Evolutionary conservation across 2,888 invertebrate genomes (phyloP).

Genomic region (Zygogramma bicolorata): DNA sequence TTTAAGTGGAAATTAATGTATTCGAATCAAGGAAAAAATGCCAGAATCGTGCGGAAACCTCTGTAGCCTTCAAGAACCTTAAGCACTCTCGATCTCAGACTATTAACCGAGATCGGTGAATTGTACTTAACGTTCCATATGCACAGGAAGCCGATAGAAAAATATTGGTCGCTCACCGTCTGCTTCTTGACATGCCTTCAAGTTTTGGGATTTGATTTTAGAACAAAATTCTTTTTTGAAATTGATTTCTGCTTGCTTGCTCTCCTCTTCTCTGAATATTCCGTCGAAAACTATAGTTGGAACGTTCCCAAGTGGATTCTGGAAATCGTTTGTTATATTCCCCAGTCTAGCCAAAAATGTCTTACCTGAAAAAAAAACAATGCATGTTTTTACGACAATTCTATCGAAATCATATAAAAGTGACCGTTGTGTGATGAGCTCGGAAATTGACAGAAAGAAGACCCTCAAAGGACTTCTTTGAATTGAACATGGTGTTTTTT

Average conservation of each 20-base stretch:
- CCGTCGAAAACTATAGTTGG: conserved; percentile 24
- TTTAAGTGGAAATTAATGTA: too few species aligned
- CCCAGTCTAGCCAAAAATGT: conserved; percentile 14
- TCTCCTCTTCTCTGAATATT: conserved; percentile 12
- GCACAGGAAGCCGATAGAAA: background rate
- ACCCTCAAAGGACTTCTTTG: too few species aligned
- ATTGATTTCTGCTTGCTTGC: background rate
- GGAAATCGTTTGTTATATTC: conserved; percentile 20
- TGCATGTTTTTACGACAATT: background rate
- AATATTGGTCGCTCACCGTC: background rate
- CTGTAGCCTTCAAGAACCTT: too few species aligned
- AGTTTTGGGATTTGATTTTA: conserved; percentile 2
- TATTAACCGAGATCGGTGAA: too few species aligned
- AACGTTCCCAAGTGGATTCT: conserved; percentile 20
- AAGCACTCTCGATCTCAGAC: too few species aligned
- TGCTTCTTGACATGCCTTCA: background rate
- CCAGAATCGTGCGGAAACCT: too few species aligned
- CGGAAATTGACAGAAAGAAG: too few species aligned
- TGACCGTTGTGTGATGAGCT: too few species aligned
- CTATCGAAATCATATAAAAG: too few species aligned
- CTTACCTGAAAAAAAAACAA: conserved; percentile 17
- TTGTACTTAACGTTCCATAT: too few species aligned
- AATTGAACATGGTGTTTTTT: too few species aligned
- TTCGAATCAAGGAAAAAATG: too few species aligned
- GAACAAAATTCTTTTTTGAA: conserved; percentile 15